A percentile compares a stretch with the other conserved stretches of the same genome.
Conservation (phyloP, 2,113 vertebrate genomes). For the Ailuropoda melanoleuca region DNA sequence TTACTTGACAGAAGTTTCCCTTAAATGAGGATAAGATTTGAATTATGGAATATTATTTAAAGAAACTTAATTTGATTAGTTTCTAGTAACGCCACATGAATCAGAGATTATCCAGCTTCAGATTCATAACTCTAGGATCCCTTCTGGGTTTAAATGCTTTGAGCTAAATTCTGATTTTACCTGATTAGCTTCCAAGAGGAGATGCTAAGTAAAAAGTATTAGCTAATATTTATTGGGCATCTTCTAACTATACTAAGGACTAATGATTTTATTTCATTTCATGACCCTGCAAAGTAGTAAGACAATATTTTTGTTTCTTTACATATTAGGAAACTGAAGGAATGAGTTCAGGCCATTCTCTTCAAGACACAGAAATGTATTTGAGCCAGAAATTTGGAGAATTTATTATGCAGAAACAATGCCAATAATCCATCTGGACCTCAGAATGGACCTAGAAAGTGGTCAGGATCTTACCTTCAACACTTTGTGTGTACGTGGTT, state of each 20-base stretch:
- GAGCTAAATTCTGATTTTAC: conserved; percentile 1
- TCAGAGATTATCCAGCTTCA: conserved; percentile 10
- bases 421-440: neutral
- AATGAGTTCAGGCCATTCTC: neutral
- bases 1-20: neutral
- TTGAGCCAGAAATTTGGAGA: neutral
- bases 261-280: neutral
- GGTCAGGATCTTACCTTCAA: fast-evolving
- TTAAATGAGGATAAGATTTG: neutral
- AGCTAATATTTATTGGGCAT: neutral
- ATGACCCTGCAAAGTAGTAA: neutral
- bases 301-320: neutral
- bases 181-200: neutral
- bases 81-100: neutral
- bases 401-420: neutral
- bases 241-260: neutral
- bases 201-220: conserved; percentile 1
- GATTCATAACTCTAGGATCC: neutral
- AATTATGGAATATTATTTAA: conserved; percentile 24
- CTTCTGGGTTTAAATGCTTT: neutral
- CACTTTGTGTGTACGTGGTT: neutral
- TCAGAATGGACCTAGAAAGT: neutral
- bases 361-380: neutral
- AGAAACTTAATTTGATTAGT: neutral
- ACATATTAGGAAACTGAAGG: neutral